phyloP scores from a whole-genome alignment of 2,113 vertebrate species.

The Prinia subflava region DNA sequence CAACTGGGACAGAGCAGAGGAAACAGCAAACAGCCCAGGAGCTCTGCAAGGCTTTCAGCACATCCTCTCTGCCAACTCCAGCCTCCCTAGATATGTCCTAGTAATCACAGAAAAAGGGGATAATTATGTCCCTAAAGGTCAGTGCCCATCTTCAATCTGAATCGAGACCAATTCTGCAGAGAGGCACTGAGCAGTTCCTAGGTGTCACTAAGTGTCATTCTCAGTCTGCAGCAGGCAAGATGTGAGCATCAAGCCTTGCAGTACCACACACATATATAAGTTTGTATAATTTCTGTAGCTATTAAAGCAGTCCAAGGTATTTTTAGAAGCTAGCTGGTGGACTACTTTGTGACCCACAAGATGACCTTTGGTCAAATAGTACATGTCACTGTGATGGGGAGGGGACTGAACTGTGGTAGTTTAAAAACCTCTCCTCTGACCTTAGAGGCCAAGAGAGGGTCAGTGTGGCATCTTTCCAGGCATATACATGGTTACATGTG shows the following conservation, averaged over 20 bases:
- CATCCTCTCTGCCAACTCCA: neutral
- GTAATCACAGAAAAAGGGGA: neutral
- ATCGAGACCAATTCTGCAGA: accelerated
- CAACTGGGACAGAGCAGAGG: neutral
- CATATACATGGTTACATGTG: neutral
- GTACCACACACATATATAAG: neutral
- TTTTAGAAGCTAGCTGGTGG: neutral
- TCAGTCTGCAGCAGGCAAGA: neutral
- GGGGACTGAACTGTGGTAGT: neutral
- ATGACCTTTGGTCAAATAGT: neutral
- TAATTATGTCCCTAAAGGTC: neutral
- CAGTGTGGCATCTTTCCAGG: neutral
- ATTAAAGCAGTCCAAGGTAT: neutral
- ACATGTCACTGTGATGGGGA: neutral
- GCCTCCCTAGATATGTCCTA: neutral
- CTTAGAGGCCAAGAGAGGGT: neutral
- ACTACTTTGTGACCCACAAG: neutral
- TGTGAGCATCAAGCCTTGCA: neutral
- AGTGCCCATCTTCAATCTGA: neutral
- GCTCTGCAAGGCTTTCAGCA: neutral
- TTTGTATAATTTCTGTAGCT: neutral
- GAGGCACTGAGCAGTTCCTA: neutral
- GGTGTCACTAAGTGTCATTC: neutral
- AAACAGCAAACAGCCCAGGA: neutral
- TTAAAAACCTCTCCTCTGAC: neutral